phyloP scores from a whole-genome alignment of 2,888 invertebrate species.

The Agriopis marginaria region DNA sequence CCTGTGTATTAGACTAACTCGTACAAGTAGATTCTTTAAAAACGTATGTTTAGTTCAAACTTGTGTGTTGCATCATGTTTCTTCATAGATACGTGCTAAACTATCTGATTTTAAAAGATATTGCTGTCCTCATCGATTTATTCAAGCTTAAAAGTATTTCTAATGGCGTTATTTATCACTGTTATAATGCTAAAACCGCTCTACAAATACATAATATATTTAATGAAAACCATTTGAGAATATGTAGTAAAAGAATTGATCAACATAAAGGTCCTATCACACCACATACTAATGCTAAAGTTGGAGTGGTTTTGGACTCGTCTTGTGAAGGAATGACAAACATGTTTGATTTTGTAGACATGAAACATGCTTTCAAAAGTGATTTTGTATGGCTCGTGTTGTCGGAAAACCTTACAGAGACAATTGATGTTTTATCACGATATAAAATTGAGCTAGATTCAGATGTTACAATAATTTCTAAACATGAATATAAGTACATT shows the following conservation, averaged over 20 bases:
- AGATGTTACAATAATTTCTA: constrained; percentile 70
- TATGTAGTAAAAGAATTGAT: constrained; percentile 43
- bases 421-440: constrained; percentile 58
- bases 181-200: constrained; percentile 49
- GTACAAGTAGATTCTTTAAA: neutral
- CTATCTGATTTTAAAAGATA: constrained; percentile 32
- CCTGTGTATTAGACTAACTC: no score
- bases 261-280: constrained; percentile 38
- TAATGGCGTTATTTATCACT: constrained; percentile 59
- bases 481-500: constrained; percentile 49
- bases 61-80: constrained; percentile 26
- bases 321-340: constrained; percentile 64
- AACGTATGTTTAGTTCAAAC: neutral
- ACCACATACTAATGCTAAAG: constrained; percentile 48
- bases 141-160: constrained; percentile 66
- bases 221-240: constrained; percentile 51
- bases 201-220: constrained; percentile 58
- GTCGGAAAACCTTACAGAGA: constrained; percentile 56
- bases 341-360: constrained; percentile 48
- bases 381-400: constrained; percentile 72
- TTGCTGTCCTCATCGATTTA: constrained; percentile 55
- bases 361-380: constrained; percentile 52
- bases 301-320: constrained; percentile 66
- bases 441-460: constrained; percentile 78
- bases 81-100: constrained; percentile 28